These are phyloP conservation scores for Dermolepida albohirtum DNA, from an alignment of 2,888 invertebrate genomes.

Conservation along the genomic window DNA sequence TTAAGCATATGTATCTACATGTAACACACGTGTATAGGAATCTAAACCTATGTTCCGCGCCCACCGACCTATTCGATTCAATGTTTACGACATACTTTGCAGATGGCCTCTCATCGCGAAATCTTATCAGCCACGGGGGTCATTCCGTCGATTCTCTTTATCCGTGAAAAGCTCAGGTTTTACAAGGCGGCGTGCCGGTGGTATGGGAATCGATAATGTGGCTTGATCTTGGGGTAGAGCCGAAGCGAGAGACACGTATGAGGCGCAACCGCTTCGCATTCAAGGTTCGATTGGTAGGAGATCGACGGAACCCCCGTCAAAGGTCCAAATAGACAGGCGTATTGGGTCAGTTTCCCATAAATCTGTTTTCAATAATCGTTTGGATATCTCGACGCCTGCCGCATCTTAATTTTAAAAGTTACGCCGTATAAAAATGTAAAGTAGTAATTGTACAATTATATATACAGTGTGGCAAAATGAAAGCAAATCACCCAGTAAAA, in stretches of 20 bases:
- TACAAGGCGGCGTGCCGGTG: background rate
- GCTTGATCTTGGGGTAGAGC: slow-evolving; percentile 19
- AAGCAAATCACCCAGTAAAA: no score
- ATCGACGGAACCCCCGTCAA: background rate
- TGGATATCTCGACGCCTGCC: background rate
- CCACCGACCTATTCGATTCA: slow-evolving; percentile 15
- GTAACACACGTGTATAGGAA: slow-evolving; percentile 2
- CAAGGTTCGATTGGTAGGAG: background rate
- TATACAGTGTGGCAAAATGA: no score
- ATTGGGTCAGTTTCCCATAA: slow-evolving; percentile 24
- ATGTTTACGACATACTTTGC: slow-evolving; percentile 23
- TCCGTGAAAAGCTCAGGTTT: slow-evolving; percentile 33
- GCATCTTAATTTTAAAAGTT: background rate
- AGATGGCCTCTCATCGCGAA: slow-evolving; percentile 15
- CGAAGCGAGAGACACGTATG: slow-evolving; percentile 1
- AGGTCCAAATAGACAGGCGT: slow-evolving; percentile 5
- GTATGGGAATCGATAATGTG: slow-evolving; percentile 27
- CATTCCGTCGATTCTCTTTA: slow-evolving; percentile 24
- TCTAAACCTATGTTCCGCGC: slow-evolving; percentile 1
- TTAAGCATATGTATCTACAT: background rate
- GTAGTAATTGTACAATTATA: no score
- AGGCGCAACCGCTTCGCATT: background rate
- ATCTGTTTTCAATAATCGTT: slow-evolving; percentile 28
- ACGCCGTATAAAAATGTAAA: no score
- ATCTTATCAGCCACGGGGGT: slow-evolving; percentile 30